phyloP scores from a whole-genome alignment of 2,888 invertebrate genomes.

The Linyphia triangularis region DNA sequence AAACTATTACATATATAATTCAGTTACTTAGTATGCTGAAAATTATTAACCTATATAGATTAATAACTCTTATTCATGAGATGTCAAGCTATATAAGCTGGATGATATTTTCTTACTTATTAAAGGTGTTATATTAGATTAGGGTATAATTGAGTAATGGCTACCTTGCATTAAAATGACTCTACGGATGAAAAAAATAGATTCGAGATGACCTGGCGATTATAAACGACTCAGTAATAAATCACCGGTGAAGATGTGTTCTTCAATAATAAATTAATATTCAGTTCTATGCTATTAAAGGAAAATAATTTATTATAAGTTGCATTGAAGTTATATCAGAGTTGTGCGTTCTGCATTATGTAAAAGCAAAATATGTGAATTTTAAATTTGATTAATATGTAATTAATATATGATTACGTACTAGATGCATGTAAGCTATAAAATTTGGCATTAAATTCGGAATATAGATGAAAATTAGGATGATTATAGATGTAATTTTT shows the following conservation, averaged over 20 bases:
- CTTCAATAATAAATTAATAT: background rate
- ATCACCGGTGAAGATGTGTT: background rate
- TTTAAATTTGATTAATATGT: too few species aligned
- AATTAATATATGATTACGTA: too few species aligned
- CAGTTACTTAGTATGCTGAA: background rate
- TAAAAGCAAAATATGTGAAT: too few species aligned
- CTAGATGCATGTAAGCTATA: too few species aligned
- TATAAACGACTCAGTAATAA: background rate
- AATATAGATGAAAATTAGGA: too few species aligned
- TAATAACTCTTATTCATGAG: conserved; percentile 28
- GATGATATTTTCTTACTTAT: background rate
- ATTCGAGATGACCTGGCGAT: background rate
- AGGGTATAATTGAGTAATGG: background rate
- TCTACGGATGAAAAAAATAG: background rate
- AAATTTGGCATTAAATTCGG: too few species aligned
- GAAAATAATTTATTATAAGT: background rate
- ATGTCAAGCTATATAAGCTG: background rate
- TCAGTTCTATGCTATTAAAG: background rate
- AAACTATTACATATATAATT: background rate
- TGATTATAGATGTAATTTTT: too few species aligned
- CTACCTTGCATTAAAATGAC: background rate
- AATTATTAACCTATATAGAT: conserved; percentile 1
- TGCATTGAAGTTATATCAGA: background rate
- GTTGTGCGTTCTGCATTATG: background rate
- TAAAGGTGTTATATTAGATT: background rate